Conservation (phyloP, 2,113 vertebrate genomes). For the Plecotus auritus region DNA sequence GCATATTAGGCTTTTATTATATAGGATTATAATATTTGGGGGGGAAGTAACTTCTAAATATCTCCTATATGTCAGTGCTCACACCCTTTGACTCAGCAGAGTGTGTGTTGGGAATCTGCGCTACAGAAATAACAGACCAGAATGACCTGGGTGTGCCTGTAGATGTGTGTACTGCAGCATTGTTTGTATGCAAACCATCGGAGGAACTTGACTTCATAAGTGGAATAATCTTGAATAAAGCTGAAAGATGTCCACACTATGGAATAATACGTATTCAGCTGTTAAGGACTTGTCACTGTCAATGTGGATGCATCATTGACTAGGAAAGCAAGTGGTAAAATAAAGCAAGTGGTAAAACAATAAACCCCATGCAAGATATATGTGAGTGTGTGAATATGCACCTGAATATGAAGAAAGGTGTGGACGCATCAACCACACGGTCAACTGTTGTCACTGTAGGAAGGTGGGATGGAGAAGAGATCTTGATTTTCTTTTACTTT, state of each 20-base stretch:
- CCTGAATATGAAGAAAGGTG: background rate
- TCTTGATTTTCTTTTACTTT: background rate
- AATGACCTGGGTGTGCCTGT: background rate
- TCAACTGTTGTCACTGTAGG: background rate
- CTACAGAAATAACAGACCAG: background rate
- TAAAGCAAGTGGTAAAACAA: background rate
- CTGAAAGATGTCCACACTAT: background rate
- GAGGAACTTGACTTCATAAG: background rate
- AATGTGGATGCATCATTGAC: background rate
- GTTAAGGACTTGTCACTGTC: background rate
- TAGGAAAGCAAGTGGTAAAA: background rate
- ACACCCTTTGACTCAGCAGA: background rate
- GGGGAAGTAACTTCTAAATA: background rate
- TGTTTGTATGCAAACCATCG: background rate
- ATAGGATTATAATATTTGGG: too few species aligned
- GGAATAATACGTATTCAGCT: background rate
- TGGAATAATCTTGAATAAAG: background rate
- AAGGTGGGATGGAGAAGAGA: background rate
- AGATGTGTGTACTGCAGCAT: background rate
- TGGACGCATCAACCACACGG: background rate
- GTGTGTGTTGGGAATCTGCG: background rate
- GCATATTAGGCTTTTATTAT: too few species aligned
- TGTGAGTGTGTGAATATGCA: accelerated
- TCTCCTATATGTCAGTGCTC: background rate
- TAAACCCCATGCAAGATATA: background rate